Evolutionary conservation across 2,888 invertebrate species (phyloP), one percentile per base, ranked within the genome.

Genomic region (Pimpla rufipes): DNA sequence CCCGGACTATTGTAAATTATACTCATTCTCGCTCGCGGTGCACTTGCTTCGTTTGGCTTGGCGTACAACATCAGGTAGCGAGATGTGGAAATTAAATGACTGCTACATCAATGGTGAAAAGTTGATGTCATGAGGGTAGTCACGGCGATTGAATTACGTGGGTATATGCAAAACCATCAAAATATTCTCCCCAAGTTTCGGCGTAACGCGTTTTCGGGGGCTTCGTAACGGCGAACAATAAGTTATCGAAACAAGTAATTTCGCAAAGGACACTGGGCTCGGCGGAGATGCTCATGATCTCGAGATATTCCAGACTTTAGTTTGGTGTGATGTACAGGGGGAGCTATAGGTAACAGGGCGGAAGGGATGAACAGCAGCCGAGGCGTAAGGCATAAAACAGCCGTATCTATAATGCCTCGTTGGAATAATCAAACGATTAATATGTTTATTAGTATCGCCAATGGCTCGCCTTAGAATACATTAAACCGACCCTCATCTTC

Each of bases 341-440:
- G 59, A 73, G 68, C 71, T 73, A 55, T 45, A 50, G 62, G 47
- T 57, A 73, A 73, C 45, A 70, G 73, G 10, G 40, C 62, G 45
- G 57, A 79, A 77, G 74, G 85, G 86, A 85, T 85, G 86, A 87
- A 84, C 86, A 85, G 79, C 86, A 88, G 78, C 70, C 84, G 86
- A 86, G 86, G 88, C 86, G 88, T 87, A 85, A 85, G 83, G 79
- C 85, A 87, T 87, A 88, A 87, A 87, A 88, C 85, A 86, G 87
- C 81, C 86, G 85, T 88, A 88, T 87, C 86, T 87, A 86, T 88
- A 88, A 89, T 87, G 87, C 87, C 88, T 87, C 87, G 86, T 89
- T 88, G 87, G 90, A 87, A 90, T 90, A 90, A 90, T 90, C 90
- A 89, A 89, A 89, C 90, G 89, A 90, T 90, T 90, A 90, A 90